A percentile compares a stretch with the other conserved stretches of the same genome.
These are phyloP conservation scores for Philotrypesis tridentata DNA, from an alignment of 1,140 invertebrate species.

Conservation along the genomic window DNA sequence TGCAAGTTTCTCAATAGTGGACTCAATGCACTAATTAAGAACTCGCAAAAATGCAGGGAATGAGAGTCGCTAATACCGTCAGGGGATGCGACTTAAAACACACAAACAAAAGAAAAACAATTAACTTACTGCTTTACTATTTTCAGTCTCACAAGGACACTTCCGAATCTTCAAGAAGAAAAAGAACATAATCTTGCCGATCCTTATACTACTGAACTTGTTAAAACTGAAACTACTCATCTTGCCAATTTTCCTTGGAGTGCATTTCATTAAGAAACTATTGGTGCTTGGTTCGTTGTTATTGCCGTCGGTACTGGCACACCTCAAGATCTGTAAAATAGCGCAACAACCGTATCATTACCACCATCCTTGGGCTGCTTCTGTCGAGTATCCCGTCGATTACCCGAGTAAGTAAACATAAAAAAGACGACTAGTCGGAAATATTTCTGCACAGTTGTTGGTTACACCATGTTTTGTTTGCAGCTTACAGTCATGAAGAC, in stretches of 20 bases:
- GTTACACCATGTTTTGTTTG: constrained; percentile 30
- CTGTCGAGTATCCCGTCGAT: constrained; percentile 66
- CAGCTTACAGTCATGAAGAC: constrained; percentile 68
- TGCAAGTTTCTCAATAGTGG: too few relatives aligned
- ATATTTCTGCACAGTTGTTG: not conserved
- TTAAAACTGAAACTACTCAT: constrained; percentile 79
- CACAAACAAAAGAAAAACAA: not conserved
- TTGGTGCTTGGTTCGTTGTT: constrained; percentile 78
- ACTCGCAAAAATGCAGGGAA: too few relatives aligned
- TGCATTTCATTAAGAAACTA: constrained; percentile 82
- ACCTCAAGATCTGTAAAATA: constrained; percentile 79
- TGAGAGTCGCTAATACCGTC: too few relatives aligned
- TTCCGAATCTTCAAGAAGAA: constrained; percentile 75
- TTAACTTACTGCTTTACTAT: constrained; percentile 27
- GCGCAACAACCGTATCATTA: constrained; percentile 59
- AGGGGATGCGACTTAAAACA: too few relatives aligned
- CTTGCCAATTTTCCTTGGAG: constrained; percentile 77
- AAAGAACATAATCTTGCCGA: constrained; percentile 77
- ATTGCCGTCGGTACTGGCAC: constrained; percentile 77
- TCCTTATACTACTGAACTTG: constrained; percentile 77
- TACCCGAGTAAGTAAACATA: constrained; percentile 61
- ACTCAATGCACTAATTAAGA: too few relatives aligned
- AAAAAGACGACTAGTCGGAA: not conserved
- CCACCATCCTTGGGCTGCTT: constrained; percentile 63
- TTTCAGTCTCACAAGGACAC: constrained; percentile 51